Evolutionary conservation across 2,113 vertebrate species (phyloP), one percentile per base, ranked within the genome.

Genomic region (Paralichthys olivaceus): DNA sequence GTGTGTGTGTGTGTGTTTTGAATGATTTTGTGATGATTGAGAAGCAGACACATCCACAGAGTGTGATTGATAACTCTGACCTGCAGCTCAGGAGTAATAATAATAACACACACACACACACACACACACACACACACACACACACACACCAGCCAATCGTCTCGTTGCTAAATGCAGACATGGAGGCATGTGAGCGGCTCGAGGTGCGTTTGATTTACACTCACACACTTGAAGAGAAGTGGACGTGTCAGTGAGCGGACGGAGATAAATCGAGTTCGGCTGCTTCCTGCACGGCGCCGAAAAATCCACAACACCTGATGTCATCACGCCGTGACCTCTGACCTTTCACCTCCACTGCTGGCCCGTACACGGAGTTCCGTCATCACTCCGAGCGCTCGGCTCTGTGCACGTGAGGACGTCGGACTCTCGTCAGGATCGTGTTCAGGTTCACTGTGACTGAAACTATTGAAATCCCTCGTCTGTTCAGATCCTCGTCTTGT

Each of bases 11-110:
- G 28, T 59, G 58, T 61, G 58, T 74, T 60, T 72, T 54, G 34
- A 59, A 72, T 60, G 79, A 73, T 83, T 83, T 63, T 71, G 67
- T 61, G 77, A 81, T 70, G 77, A 83, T 81, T 76, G 70, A 79
- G 72, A 84, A 79, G 80, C 59, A 58, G 75, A 75, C 83, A 83
- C 63, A 56, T 78, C 66, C 67, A 68, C 60, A 57, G 23, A 32
- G 63, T 66, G 69, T 85, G 87, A 82, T 77, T 77, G 72, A 84
- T 82, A 56, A 65, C 49, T 2, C 5, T 49, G 26, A 25, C 58
- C 63, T 69, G 63, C 9, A 43, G 56, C 84, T 67, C 69, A 59
- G 57, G 49, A 25, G 58, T 47, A 28, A 75, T 83, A 79, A 75
- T n/a, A n/a, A n/a, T n/a, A n/a, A 80, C 74, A 83, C 57, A 59